A percentile compares a stretch with the other conserved stretches of the same genome.
phyloP scores from a whole-genome alignment of 2,797 vertebrate genomes.

The Manis pentadactyla region DNA sequence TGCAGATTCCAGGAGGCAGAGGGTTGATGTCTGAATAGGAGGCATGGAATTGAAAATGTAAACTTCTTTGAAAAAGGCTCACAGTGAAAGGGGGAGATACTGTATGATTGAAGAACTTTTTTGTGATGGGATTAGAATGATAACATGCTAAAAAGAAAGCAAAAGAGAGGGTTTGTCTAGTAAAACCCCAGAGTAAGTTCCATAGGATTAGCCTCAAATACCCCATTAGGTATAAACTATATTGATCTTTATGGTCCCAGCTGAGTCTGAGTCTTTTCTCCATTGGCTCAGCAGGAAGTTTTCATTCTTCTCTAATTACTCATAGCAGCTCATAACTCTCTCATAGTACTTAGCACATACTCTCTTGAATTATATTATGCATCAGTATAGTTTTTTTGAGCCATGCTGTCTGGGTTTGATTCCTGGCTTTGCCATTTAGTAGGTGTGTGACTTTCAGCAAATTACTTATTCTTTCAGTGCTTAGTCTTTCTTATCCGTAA shows the following conservation, averaged over 20 bases:
- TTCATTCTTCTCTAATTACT: slow-evolving; percentile 44
- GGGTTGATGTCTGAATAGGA: not conserved
- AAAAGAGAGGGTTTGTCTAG: not conserved
- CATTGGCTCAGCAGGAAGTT: slow-evolving; percentile 7
- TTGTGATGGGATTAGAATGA: not conserved
- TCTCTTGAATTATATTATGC: not conserved
- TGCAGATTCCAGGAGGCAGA: not conserved
- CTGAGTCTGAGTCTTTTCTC: slow-evolving; percentile 52
- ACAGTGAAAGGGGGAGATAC: not conserved
- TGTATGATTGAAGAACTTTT: not conserved
- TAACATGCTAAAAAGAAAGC: not conserved
- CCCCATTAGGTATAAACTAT: not conserved
- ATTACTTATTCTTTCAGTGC: not conserved
- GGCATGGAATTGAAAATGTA: not conserved
- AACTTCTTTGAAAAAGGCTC: not conserved
- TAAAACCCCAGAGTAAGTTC: not conserved
- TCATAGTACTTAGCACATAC: not conserved
- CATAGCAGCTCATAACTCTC: not conserved
- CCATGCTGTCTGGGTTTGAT: not conserved
- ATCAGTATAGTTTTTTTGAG: not conserved
- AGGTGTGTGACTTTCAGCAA: not conserved
- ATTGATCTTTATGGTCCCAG: not conserved
- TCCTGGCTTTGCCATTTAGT: not conserved
- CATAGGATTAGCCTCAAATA: not conserved
- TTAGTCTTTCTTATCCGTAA: slow-evolving; percentile 29